Evolutionary conservation across 2,888 invertebrate genomes (phyloP), one percentile per base, ranked within the genome.

Genomic region (Erebia aethiops): DNA sequence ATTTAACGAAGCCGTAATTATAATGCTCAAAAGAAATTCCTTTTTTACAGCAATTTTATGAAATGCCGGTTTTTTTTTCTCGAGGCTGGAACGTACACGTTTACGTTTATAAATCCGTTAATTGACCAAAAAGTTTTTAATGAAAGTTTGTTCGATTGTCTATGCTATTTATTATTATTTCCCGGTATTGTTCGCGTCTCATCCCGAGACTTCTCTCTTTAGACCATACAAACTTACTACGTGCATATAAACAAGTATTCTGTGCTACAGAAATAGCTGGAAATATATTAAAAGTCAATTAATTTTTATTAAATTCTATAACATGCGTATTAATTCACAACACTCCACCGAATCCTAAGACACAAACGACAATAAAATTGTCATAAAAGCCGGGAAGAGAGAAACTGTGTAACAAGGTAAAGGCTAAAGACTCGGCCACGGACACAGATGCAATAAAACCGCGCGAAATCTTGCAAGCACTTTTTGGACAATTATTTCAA

Each of bases 341-440:
- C 2, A 26, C 3, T 26, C 26, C 26, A 26, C 26, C 2, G 26
- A 26, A 26, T 3, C 26, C 4, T 26, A 21, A 26, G 26, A 26
- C 26, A 26, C 26, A 26, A 54, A 66, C n/a, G n/a, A n/a, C n/a
- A n/a, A n/a, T n/a, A n/a, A n/a, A n/a, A n/a, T n/a, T n/a, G n/a
- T n/a, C n/a, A n/a, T n/a, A 41, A 54, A 66, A 64, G 66, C 11
- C 73, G 66, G 83, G 82, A 81, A 82, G 82, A 26, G 83, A 83
- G 91, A 90, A 92, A 92, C 88, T 92, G 91, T 92, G 92, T 92
- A 91, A 92, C 88, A 88, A 88, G 92, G 92, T 91, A 92, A 92
- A 90, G 87, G 87, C 83, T 46, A n/a, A n/a, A 60, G 60, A 60
- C 60, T 60, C 41, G 84, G 86, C 85, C 81, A 85, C 85, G 90